Base-by-base conservation (phyloP, 2,888 invertebrate species). In the Apodemia mormo region DNA sequence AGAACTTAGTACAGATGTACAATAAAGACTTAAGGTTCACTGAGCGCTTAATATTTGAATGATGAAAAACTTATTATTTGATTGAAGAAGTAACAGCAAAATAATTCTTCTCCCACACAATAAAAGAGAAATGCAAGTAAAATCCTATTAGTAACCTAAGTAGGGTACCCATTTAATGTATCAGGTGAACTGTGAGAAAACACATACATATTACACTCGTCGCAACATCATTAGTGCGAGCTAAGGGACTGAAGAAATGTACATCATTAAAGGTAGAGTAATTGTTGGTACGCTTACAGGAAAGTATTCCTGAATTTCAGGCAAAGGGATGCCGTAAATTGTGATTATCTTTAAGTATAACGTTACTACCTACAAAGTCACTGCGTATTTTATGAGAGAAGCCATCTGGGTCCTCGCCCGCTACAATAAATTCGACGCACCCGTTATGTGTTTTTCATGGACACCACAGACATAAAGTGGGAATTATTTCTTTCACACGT, bases 261-360 rank as follows among this genome's bases (percentile, higher is more conserved):
- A 81, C 82, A 82, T 89, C 88, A 89, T 89, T 87, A 88, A 81
- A 82, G 77, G 77, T 79, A 76, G 77, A 78, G 83, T 89, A 89
- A 91, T 89, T 90, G 86, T 86, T 84, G 79, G 76, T 85, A 85
- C 85, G 86, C 85, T 82, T 77, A 82, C 84, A 83, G 84, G 81
- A 86, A 87, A 87, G 82, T 85, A 84, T 87, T 86, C 81, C 82
- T 82, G 80, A 83, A 89, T 85, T 83, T 85, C 76, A 49, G 77
- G 77, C 79, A 82, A 85, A 86, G 84, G 87, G 84, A 83, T 81
- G 82, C 85, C 85, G 92, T 92, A 93, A 93, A 92, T 93, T 90
- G 88, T 90, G 90, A 92, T 93, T 92, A 93, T 90, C 90, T 91
- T 89, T 89, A 88, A 92, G 91, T 90, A 90, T 82, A 85, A 81